Base-by-base conservation (phyloP, 2,888 invertebrate species). In the Sminthurides aquaticus region DNA sequence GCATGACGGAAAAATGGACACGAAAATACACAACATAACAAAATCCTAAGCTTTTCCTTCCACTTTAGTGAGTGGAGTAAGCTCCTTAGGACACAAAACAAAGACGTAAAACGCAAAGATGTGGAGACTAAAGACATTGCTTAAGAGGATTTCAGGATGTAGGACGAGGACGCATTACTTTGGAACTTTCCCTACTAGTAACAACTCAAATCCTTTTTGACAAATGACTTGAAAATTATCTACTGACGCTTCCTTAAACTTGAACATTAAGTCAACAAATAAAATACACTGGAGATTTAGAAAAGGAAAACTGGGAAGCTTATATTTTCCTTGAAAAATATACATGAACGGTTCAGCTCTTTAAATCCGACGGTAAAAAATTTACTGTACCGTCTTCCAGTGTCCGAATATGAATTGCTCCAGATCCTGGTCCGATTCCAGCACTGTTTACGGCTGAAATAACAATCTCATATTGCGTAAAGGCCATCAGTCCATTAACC, bases 391-490 rank as follows among this genome's bases (percentile, higher is more conserved):
- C 72, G 65, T 71, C 68, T 67, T 72, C 71, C 2, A 69, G 55
- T 1, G 74, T 74, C 48, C 69, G 62, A 2, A 69, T 64, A 24
- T 68, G 66, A 25, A 71, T 65, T 2, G 68, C 64, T 18, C 65
- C 58, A 24, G 72, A 71, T 20, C 34, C 57, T 2, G 74, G 72
- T 5, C 74, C 72, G 1, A 60, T 62, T 28, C 74, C 74, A 28
- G 74, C 74, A 8, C 70, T 64, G 49, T 74, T 74, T 24, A 71
- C 54, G 28, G 62, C 74, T 0, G 68, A 64, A n/a, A 73, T 65
- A 62, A 65, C 65, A 29, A 72, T 60, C 57, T 72, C 72, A 60
- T 74, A 74, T 65, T 70, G 71, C 24, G 71, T 70, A 61, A 67
- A 74, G 20, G 74, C 67, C 15, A 29, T 65, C 34, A 74, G 64